Conservation (phyloP, 2,797 vertebrate species). For the Gastrophryne carolinensis region DNA sequence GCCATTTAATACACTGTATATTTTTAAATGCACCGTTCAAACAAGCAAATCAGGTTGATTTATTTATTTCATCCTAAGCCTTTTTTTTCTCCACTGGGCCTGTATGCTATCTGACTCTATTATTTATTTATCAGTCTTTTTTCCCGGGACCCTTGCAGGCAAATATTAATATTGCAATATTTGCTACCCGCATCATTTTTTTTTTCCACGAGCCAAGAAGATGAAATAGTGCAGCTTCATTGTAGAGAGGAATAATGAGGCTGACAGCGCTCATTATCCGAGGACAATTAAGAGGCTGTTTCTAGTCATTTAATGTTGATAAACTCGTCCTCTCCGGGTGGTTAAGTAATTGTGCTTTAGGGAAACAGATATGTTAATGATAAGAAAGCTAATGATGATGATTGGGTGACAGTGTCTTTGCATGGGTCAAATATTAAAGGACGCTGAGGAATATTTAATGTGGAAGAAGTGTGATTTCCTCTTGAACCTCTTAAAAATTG, state of each 20-base stretch:
- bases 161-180: slow-evolving; percentile 16
- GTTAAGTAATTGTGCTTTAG: not conserved
- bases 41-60: no score
- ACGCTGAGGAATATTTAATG: no score
- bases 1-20: not conserved
- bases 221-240: not conserved
- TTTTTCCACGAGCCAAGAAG: not conserved
- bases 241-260: not conserved
- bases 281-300: not conserved
- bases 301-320: slow-evolving; percentile 26
- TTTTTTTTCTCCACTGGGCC: not conserved
- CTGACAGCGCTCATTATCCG: slow-evolving; percentile 19
- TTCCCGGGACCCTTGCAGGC: slow-evolving; percentile 13
- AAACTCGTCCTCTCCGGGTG: not conserved
- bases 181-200: not conserved
- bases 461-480: no score
- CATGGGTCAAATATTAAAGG: not conserved
- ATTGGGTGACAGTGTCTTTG: not conserved
- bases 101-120: not conserved
- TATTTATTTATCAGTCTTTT: slow-evolving; percentile 35
- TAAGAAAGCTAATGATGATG: not conserved
- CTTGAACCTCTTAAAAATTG: no score
- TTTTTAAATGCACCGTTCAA: no score
- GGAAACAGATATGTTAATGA: not conserved
- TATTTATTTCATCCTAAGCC: no score